These are phyloP conservation scores for Corydoras maculifer DNA, from an alignment of 2,113 vertebrate genomes.

Conservation along the genomic window DNA sequence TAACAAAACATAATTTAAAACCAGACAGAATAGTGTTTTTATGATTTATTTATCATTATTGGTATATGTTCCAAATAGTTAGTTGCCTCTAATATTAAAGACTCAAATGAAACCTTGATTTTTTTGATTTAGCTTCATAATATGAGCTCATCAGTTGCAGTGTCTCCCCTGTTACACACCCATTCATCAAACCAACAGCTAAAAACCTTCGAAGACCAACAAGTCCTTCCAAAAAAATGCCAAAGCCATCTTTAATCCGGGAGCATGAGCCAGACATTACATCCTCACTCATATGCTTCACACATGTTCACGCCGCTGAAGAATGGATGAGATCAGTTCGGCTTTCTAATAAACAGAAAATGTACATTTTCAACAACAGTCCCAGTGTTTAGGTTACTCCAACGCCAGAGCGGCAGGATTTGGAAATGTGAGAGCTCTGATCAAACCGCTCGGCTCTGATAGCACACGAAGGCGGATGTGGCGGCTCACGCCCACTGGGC, in stretches of 20 bases:
- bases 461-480: slow-evolving; percentile 9
- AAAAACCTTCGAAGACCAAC: background rate
- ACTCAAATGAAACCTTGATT: background rate
- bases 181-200: background rate
- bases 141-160: background rate
- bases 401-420: background rate
- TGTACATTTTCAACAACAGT: slow-evolving; percentile 19
- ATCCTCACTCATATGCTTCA: slow-evolving; percentile 19
- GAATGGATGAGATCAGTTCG: slow-evolving; percentile 5
- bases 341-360: slow-evolving; percentile 16
- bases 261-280: background rate
- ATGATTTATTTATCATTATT: too few relatives aligned
- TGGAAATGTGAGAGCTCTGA: slow-evolving; percentile 10
- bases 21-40: too few relatives aligned
- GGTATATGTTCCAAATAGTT: too few relatives aligned
- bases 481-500: background rate
- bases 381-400: slow-evolving; percentile 14
- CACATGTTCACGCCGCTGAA: background rate
- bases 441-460: background rate
- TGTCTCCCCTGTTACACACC: slow-evolving; percentile 4
- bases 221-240: slow-evolving; percentile 1
- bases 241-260: slow-evolving; percentile 23
- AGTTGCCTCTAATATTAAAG: background rate
- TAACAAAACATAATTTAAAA: too few relatives aligned
- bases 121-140: background rate